These are phyloP conservation scores for Drosophila meridiana DNA, from an alignment of 2,888 invertebrate species.

Conservation along the genomic window DNA sequence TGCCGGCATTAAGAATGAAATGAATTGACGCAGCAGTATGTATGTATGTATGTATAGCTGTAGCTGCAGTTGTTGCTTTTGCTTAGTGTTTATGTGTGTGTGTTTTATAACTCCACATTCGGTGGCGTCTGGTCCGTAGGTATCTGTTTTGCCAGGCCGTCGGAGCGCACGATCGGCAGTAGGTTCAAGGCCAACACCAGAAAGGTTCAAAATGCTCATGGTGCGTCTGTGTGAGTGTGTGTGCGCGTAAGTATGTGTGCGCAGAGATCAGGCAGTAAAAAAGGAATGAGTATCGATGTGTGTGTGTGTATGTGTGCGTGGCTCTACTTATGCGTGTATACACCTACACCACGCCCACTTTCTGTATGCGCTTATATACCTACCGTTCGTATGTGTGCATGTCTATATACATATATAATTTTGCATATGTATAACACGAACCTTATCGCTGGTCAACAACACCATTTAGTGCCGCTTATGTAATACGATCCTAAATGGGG, in stretches of 20 bases:
- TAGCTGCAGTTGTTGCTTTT: conserved; percentile 40
- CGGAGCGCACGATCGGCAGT: conserved; percentile 58
- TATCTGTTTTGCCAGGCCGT: conserved; percentile 35
- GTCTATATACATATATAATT: conserved; percentile 12
- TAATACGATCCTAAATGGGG: conserved; percentile 64
- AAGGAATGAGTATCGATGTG: conserved; percentile 16
- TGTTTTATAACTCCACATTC: conserved; percentile 59
- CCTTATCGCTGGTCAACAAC: conserved; percentile 52
- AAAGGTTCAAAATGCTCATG: conserved; percentile 69
- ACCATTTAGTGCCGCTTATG: conserved; percentile 58
- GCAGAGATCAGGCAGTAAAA: conserved; percentile 29
- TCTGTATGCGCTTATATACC: conserved; percentile 12
- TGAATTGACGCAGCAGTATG: conserved; percentile 40
- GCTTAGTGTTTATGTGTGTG: background rate
- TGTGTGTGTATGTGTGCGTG: background rate
- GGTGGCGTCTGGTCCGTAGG: conserved; percentile 13
- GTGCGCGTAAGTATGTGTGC: background rate
- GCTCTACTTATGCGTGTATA: conserved; percentile 11
- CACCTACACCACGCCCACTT: conserved; percentile 38
- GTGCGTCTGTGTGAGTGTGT: conserved; percentile 12
- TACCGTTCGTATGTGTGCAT: conserved; percentile 7
- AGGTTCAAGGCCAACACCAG: conserved; percentile 76
- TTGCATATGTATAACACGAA: conserved; percentile 37
- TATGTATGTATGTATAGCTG: conserved; percentile 6
- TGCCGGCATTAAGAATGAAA: conserved; percentile 45